A percentile compares a stretch with the other conserved stretches of the same genome.
phyloP scores from a whole-genome alignment of 2,797 vertebrate genomes.

The Rhyacichthys aspro region DNA sequence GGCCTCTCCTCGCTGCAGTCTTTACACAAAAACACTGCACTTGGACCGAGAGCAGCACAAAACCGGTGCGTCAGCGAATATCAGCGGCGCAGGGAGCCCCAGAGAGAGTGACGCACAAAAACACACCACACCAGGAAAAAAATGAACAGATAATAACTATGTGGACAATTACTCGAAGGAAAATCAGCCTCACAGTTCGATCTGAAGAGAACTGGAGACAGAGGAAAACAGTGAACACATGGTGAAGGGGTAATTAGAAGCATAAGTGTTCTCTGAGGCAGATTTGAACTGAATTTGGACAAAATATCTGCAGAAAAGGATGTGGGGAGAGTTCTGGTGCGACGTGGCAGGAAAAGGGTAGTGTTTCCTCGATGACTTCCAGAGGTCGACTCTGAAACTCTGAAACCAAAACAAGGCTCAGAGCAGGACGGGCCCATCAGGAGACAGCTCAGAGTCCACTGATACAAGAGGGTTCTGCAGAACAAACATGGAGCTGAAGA shows the following conservation, averaged over 20 bases:
- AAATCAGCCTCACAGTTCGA: neutral
- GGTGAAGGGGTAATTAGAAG: slow-evolving; percentile 39
- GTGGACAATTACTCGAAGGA: no score
- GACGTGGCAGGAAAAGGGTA: slow-evolving; percentile 55
- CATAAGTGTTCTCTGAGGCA: slow-evolving; percentile 30
- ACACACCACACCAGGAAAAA: neutral
- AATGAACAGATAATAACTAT: neutral
- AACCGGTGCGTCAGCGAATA: slow-evolving; percentile 6
- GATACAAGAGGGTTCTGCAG: no score
- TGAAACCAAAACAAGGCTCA: slow-evolving; percentile 52
- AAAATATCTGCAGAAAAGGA: slow-evolving; percentile 38
- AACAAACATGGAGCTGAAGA: no score
- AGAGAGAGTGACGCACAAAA: slow-evolving; percentile 1
- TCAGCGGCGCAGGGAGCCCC: neutral
- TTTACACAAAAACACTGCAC: neutral
- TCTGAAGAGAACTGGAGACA: neutral
- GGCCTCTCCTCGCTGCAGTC: neutral
- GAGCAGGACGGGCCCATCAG: slow-evolving; percentile 29
- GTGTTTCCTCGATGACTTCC: slow-evolving; percentile 51
- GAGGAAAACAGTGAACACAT: slow-evolving; percentile 2
- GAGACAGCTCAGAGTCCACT: slow-evolving; percentile 10
- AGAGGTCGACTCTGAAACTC: slow-evolving; percentile 38
- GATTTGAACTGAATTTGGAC: slow-evolving; percentile 41
- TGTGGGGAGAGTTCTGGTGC: slow-evolving; percentile 20
- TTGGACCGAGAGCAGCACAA: neutral